Evolutionary conservation across 2,888 invertebrate genomes (phyloP), one percentile per base, ranked within the genome.

Genomic region (Belgica antarctica): DNA sequence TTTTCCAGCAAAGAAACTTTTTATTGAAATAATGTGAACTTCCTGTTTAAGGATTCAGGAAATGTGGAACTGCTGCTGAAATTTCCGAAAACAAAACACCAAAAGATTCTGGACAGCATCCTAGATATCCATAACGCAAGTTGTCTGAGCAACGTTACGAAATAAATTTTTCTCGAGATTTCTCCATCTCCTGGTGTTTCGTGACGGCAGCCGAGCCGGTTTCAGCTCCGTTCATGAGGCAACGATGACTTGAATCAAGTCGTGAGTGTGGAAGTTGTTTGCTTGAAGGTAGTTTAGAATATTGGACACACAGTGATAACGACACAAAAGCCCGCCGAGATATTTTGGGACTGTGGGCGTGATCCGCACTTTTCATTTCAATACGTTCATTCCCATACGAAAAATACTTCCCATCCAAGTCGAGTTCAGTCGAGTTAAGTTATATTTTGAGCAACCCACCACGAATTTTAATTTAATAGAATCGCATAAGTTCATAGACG

Each of bases 311-410:
- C 46, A 46, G 17, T 65, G 65, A 65, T 65, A 65, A 65, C 46
- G 65, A 65, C 65, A 65, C 47, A 47, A 65, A 65, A 65, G 62
- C 59, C 59, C 65, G 47, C 25, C 47, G 31, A 57, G 68, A 57
- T 52, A 19, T 57, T 68, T 68, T 68, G 68, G 68, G 68, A n/a
- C n/a, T n/a, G n/a, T 68, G 68, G 68, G 68, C 68, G 68, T 68
- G 68, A 68, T 68, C 68, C 68, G 68, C 68, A 68, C 47, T 52
- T 47, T 65, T 65, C 47, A 65, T 65, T 65, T 47, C 52, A 68
- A 47, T 52, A 52, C 52, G 22, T 52, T 31, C 46, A 27, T 63
- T 68, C 68, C 68, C 68, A 68, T 68, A 57, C 31, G 57, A 57
- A 68, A 68, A 68, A 34, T 47, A 27, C 52, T 57, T n/a, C n/a